Evolutionary conservation across 2,113 vertebrate genomes (phyloP), one percentile per base, ranked within the genome.

Genomic region (Okapia johnstoni): DNA sequence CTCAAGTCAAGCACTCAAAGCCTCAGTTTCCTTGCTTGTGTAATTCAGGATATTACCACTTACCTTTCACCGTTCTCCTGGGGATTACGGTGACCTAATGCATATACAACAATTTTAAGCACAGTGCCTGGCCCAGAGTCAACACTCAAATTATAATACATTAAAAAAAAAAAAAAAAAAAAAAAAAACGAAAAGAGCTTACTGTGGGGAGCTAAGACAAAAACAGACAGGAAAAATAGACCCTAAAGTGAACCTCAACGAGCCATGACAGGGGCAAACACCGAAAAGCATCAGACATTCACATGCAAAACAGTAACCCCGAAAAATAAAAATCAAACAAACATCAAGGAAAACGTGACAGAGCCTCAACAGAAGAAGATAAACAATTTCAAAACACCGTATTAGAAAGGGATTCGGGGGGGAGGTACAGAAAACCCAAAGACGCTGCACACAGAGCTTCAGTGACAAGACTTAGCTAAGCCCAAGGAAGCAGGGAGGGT

Each of bases 241-340:
- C 6, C 26, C 92, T 14, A 91, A 96, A 90, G 85, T 48, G 76
- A 93, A 97, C 90, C 50, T 81, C 96, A 96, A 25, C 79, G 70
- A 97, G 61, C 66, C 91, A n/a, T 11, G 33, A 33, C 33, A 33
- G 52, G 88, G 6, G 33, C 30, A 79, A 91, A 73, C 2, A n/a
- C 55, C 43, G 57, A 17, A 70, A 92, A 90, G 73, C 70, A 76
- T 52, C 55, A 25, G 30, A 36, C 33, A n/a, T 2, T 60, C 54
- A 85, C 1, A 66, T 7, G 50, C 55, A 87, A 92, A 95, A 54
- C 2, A 52, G 77, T 1, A 46, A 76, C 43, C 46, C 30, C 50
- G 46, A 55, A 97, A 63, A 70, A n/a, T 58, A 15, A 90, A 88
- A 9, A 58, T 81, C 46, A 61, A 21, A 61, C 7, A 50, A 17